Percentiles rank a stretch among this genome's conserved stretches.
phyloP scores from a whole-genome alignment of 2,113 vertebrate species.

The Melanotaenia duboulayi region DNA sequence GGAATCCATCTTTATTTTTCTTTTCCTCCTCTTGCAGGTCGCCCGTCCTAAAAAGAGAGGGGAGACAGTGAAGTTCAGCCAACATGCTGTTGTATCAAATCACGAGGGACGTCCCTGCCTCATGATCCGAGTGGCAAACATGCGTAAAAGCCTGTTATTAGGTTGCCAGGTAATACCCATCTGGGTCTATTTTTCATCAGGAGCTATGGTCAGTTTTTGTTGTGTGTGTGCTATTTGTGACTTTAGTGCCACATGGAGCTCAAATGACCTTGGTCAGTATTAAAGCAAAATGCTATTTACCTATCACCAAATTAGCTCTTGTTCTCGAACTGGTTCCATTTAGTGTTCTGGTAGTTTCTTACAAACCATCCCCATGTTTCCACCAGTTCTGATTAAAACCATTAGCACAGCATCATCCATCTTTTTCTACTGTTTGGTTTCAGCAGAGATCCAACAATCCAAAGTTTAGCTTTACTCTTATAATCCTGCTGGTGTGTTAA shows the following conservation, averaged over 20 bases:
- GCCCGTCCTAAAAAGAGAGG: conserved; percentile 96
- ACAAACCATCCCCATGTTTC: no score
- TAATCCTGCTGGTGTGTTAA: neutral
- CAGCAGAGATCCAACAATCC: no score
- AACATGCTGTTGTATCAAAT: conserved; percentile 90
- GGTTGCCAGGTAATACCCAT: conserved; percentile 86
- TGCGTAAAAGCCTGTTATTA: conserved; percentile 94
- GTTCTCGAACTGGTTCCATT: neutral
- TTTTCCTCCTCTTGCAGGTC: conserved; percentile 69
- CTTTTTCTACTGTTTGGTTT: no score
- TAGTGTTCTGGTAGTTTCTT: no score
- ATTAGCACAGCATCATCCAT: no score
- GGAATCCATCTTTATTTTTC: neutral
- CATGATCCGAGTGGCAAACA: conserved; percentile 97
- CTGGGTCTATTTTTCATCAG: neutral
- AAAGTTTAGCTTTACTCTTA: no score
- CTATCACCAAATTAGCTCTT: neutral
- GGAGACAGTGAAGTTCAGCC: conserved; percentile 96
- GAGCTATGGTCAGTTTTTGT: neutral
- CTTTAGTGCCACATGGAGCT: no score
- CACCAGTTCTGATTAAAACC: no score
- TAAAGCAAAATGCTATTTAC: no score
- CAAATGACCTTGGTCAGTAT: no score
- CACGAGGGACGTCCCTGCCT: conserved; percentile 91
- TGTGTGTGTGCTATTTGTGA: no score